These are phyloP conservation scores for Clarias batrachus DNA, from an alignment of 2,113 vertebrate species.

Conservation along the genomic window DNA sequence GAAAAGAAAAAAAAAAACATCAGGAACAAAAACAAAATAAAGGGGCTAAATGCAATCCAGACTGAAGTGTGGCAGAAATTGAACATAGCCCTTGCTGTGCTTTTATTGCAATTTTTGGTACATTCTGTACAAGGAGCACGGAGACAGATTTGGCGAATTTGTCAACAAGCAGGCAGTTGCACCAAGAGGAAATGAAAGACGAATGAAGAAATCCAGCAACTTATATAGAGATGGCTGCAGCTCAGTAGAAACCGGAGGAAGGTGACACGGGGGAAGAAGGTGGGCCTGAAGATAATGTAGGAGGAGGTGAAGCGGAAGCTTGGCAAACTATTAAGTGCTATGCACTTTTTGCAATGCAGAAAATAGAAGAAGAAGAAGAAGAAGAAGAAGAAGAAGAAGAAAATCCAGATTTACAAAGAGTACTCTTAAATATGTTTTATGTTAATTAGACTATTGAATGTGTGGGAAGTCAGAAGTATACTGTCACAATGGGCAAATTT, in stretches of 20 bases:
- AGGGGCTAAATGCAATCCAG: neutral
- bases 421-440: neutral
- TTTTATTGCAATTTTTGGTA: slow-evolving; percentile 3
- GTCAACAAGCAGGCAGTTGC: neutral
- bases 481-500: neutral
- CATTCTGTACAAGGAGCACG: neutral
- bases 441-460: neutral
- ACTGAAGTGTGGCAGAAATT: neutral
- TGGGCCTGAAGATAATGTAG: neutral
- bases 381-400: slow-evolving; percentile 1
- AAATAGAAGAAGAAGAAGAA: slow-evolving; percentile 2
- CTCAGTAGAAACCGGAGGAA: neutral
- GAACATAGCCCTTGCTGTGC: neutral
- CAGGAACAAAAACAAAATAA: neutral
- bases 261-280: neutral
- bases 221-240: neutral
- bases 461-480: neutral
- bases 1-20: neutral
- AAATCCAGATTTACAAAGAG: neutral
- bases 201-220: neutral
- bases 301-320: neutral
- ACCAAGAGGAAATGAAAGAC: neutral
- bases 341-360: neutral
- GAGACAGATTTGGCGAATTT: neutral
- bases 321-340: neutral